Conservation (phyloP, 2,113 vertebrate species). For the Hepsetus odoe region DNA sequence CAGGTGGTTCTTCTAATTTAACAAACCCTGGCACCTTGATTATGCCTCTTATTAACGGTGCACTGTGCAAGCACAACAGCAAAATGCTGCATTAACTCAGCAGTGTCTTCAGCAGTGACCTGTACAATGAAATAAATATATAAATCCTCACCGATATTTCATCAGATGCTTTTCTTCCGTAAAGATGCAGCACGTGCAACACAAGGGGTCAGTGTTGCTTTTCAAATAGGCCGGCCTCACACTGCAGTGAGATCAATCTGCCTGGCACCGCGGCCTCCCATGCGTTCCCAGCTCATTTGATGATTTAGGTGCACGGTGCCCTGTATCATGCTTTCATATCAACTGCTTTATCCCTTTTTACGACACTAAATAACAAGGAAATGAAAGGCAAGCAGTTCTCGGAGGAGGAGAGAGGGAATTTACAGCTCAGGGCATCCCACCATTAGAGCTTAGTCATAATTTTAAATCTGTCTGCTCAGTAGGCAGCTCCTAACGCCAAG, state of each 20-base stretch:
- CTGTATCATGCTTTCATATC: slow-evolving; percentile 42
- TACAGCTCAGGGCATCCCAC: slow-evolving; percentile 43
- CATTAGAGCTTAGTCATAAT: slow-evolving; percentile 45
- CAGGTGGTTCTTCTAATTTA: no score
- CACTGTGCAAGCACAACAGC: not conserved
- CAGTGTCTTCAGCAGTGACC: slow-evolving; percentile 36
- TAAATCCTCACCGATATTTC: not conserved
- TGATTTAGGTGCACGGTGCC: slow-evolving; percentile 39
- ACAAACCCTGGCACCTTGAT: no score
- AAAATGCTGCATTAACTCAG: not conserved
- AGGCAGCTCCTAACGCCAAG: slow-evolving; percentile 34
- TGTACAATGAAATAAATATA: not conserved
- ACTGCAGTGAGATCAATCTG: slow-evolving; percentile 38
- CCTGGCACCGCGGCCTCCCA: slow-evolving; percentile 1
- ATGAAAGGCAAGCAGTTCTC: slow-evolving; percentile 40
- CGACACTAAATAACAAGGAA: slow-evolving; percentile 38
- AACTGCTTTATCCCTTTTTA: slow-evolving; percentile 41
- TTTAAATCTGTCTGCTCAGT: slow-evolving; percentile 34
- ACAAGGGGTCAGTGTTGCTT: slow-evolving; percentile 60
- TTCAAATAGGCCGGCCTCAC: slow-evolving; percentile 6
- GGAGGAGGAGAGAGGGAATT: not conserved
- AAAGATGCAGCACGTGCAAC: slow-evolving; percentile 11
- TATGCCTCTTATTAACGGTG: no score
- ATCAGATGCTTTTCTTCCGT: not conserved
- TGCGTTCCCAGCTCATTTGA: slow-evolving; percentile 33